Base-by-base conservation (phyloP, 2,888 invertebrate genomes). In the Ceratothoa steindachneri region DNA sequence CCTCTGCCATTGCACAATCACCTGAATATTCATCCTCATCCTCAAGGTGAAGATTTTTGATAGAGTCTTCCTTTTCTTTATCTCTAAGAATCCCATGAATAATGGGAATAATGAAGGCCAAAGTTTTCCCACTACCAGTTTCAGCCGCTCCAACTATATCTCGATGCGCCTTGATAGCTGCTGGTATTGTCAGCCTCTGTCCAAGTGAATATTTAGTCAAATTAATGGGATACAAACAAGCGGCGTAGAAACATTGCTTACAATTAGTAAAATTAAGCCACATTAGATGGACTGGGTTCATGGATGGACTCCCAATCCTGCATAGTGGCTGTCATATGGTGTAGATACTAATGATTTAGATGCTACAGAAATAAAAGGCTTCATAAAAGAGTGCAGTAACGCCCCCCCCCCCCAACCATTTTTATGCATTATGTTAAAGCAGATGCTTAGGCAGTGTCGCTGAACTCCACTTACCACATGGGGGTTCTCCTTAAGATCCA, bases 141-240 rank as follows among this genome's bases (percentile, higher is more conserved):
- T 98, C 97, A 1, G 98, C 98, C 72, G 98, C 98, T n/a, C 97
- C 99, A 0, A 99, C 85, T 81, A 99, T 93, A 84, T 99, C 97
- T 85, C 92, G 88, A 67, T 90, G 88, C 53, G 94, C 97, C 83
- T 91, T 88, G 81, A 96, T 90, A 41, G 96, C 94, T 66, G 93
- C 88, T 0, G 94, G 92, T 55, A 96, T 85, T 0, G 91, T 89
- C 75, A 91, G 83, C 24, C 88, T 86, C 84, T 84, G 75, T 9
- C 19, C n/a, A 73, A 9, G 60, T 30, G 31, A 30, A 24, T 30
- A 60, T 27, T 15, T 60, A 1, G 2, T 74, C 2, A 0, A 24
- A 55, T 27, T 31, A 5, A 12, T 9, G 30, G 12, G 12, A 28
- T 4, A 67, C 15, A 30, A 28, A 27, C 3, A 29, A 15, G 1